phyloP scores from a whole-genome alignment of 2,888 invertebrate species.

The Tipula helvola region DNA sequence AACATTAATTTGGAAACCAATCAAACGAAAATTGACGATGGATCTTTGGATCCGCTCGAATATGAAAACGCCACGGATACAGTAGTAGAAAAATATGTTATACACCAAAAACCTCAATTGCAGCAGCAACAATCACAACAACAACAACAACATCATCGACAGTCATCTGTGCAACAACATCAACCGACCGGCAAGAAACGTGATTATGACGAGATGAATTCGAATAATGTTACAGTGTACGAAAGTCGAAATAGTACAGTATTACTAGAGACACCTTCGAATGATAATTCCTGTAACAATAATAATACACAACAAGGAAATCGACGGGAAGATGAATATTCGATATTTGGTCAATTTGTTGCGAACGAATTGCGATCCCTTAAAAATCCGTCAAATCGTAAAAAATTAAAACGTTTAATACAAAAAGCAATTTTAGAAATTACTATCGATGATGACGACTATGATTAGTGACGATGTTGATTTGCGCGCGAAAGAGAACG shows the following conservation, averaged over 20 bases:
- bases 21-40: not conserved
- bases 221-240: not conserved
- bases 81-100: not conserved
- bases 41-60: not conserved
- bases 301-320: not conserved
- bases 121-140: not conserved
- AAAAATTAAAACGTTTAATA: not conserved
- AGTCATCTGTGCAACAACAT: not conserved
- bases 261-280: not conserved
- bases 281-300: not conserved
- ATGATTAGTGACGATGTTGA: not conserved
- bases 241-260: not conserved
- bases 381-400: not conserved
- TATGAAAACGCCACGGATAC: not conserved
- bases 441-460: not conserved
- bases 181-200: not conserved
- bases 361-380: not conserved
- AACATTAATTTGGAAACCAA: not conserved
- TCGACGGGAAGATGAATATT: not conserved
- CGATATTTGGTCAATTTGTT: constrained; percentile 5
- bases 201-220: not conserved
- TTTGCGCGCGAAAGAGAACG: not conserved
- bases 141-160: not conserved
- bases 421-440: not conserved
- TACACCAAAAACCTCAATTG: not conserved